Conservation (phyloP, 2,888 invertebrate species). For the Caenorhabditis becei region DNA sequence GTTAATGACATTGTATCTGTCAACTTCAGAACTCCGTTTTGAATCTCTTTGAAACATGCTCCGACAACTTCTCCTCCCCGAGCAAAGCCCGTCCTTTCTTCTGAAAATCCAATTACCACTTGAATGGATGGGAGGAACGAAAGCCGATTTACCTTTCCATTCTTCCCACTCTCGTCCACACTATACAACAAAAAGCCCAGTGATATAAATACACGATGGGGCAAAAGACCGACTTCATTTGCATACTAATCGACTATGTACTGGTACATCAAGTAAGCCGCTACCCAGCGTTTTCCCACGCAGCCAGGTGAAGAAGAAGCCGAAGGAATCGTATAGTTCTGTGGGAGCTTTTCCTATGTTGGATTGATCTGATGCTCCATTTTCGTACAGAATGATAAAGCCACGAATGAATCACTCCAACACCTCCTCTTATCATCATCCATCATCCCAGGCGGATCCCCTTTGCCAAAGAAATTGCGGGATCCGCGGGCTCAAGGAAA, state of each 20-base stretch:
- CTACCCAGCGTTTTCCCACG: not conserved
- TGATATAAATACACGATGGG: not conserved
- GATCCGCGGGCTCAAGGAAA: not conserved
- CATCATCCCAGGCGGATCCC: not conserved
- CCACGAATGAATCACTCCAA: conserved; percentile 8
- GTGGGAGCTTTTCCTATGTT: too few species aligned
- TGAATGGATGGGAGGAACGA: conserved; percentile 3
- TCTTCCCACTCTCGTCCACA: not conserved
- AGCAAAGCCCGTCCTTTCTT: not conserved
- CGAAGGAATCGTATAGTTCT: not conserved
- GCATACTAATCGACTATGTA: conserved; percentile 30
- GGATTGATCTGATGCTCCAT: not conserved
- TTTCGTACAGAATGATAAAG: not conserved
- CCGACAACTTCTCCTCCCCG: too few species aligned
- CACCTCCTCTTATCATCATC: not conserved
- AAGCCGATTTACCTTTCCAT: conserved; percentile 9
- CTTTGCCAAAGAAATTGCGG: not conserved
- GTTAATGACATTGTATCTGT: not conserved
- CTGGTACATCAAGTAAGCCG: not conserved
- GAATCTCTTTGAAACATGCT: too few species aligned
- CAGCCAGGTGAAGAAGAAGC: not conserved
- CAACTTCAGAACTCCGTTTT: not conserved
- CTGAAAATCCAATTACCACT: conserved; percentile 18
- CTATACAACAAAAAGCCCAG: not conserved
- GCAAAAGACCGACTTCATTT: too few species aligned